These are phyloP conservation scores for Dioctria rufipes DNA, from an alignment of 2,888 invertebrate genomes.

Conservation along the genomic window DNA sequence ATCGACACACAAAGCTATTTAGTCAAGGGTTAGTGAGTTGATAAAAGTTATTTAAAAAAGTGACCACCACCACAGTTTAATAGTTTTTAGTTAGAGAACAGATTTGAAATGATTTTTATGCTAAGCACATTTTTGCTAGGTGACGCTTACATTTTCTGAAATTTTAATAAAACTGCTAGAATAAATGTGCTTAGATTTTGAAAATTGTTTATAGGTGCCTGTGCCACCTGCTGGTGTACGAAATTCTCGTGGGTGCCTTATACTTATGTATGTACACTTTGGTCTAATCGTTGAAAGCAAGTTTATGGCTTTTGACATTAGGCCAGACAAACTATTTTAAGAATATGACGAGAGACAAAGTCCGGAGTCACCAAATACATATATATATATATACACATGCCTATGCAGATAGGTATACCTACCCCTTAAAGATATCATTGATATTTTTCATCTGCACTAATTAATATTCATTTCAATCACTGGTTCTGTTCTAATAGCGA, in stretches of 20 bases:
- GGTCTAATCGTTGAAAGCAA: neutral
- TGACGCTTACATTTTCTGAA: no score
- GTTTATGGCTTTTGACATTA: slow-evolving; percentile 7
- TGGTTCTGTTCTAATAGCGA: neutral
- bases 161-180: no score
- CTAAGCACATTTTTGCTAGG: no score
- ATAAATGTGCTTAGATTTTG: neutral
- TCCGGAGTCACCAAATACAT: slow-evolving; percentile 18
- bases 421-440: neutral
- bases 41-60: no score
- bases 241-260: neutral
- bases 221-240: neutral
- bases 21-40: no score
- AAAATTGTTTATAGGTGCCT: neutral
- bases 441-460: neutral
- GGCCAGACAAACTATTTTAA: slow-evolving; percentile 32
- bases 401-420: neutral
- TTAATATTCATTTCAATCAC: neutral
- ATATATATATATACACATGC: no score
- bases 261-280: neutral
- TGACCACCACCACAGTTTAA: no score
- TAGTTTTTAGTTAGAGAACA: no score
- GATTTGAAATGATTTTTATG: no score
- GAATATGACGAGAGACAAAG: slow-evolving; percentile 15
- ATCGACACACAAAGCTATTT: no score